phyloP scores from a whole-genome alignment of 2,797 vertebrate species.

The Sebastes matsubarae region DNA sequence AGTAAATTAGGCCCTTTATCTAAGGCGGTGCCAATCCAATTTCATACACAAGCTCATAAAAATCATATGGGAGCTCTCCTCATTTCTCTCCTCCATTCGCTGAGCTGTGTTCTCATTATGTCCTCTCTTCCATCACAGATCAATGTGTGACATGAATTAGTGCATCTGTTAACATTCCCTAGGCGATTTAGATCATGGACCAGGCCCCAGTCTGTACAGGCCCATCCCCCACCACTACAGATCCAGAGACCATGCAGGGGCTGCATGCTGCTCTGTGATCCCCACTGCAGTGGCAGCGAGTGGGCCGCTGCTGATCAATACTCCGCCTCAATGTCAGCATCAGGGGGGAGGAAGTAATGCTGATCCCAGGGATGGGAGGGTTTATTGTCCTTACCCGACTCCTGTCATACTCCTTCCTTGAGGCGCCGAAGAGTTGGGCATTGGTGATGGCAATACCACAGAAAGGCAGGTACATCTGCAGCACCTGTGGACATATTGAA shows the following conservation, averaged over 20 bases:
- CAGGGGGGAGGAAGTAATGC: constrained; percentile 49
- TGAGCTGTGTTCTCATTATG: constrained; percentile 69
- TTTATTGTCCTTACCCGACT: constrained; percentile 90
- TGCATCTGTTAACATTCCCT: constrained; percentile 63
- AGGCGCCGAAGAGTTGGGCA: constrained; percentile 96
- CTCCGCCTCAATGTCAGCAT: constrained; percentile 69
- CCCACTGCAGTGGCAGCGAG: constrained; percentile 70
- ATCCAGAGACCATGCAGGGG: constrained; percentile 54
- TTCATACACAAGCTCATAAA: constrained; percentile 64
- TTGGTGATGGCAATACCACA: constrained; percentile 99
- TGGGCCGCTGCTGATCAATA: constrained; percentile 76
- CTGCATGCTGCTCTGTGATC: constrained; percentile 58
- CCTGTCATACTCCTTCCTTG: constrained; percentile 97
- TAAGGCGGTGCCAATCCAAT: constrained; percentile 49
- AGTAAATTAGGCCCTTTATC: constrained; percentile 67
- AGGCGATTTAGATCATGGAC: constrained; percentile 65
- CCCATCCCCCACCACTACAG: constrained; percentile 50
- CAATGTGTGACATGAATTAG: constrained; percentile 76
- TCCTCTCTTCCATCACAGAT: constrained; percentile 70
- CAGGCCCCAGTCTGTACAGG: constrained; percentile 18
- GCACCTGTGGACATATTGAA: constrained; percentile 85
- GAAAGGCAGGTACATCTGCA: constrained; percentile 99
- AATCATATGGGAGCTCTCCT: constrained; percentile 47
- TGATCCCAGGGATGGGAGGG: constrained; percentile 44
- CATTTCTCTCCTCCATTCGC: constrained; percentile 16